Percentiles rank a stretch among this genome's conserved stretches.
Evolutionary conservation across 2,888 invertebrate genomes (phyloP).

Genomic region (Dexiosoma caninum): DNA sequence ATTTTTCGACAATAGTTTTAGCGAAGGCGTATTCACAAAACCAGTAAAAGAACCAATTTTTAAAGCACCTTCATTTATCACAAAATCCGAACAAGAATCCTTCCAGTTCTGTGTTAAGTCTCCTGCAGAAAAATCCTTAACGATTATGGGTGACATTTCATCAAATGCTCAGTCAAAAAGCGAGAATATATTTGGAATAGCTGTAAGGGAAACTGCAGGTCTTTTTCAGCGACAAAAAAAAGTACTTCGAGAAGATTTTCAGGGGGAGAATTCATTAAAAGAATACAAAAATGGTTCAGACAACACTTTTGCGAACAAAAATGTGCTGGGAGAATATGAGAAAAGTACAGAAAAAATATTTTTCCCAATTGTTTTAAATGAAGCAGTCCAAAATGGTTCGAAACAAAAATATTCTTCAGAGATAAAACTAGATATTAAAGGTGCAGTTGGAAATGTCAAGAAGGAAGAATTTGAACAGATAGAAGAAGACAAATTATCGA

Average conservation of each 20-base stretch:
- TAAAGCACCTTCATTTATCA: slow-evolving; percentile 8
- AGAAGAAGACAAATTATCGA: slow-evolving; percentile 61
- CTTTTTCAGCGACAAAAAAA: slow-evolving; percentile 53
- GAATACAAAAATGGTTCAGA: too few relatives aligned
- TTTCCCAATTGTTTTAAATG: background rate
- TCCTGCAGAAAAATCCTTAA: background rate
- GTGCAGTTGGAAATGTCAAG: slow-evolving; percentile 66
- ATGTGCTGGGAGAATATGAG: slow-evolving; percentile 65
- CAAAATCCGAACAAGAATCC: background rate
- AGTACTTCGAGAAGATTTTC: too few relatives aligned
- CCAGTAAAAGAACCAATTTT: slow-evolving; percentile 31
- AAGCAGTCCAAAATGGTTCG: background rate
- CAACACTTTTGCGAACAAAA: slow-evolving; percentile 46
- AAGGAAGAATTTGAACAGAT: slow-evolving; percentile 63
- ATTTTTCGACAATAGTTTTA: slow-evolving; percentile 32
- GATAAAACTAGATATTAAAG: slow-evolving; percentile 53
- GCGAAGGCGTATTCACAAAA: background rate
- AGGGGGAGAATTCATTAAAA: too few relatives aligned
- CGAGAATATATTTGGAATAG: slow-evolving; percentile 57
- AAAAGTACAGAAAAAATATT: slow-evolving; percentile 6
- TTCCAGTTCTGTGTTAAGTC: slow-evolving; percentile 56
- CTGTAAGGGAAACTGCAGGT: slow-evolving; percentile 54
- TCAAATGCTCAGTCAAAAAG: background rate
- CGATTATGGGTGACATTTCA: slow-evolving; percentile 23
- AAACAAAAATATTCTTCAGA: background rate